phyloP scores from a whole-genome alignment of 35 echinoderm and acorn worm species.

The Diadema setosum region DNA sequence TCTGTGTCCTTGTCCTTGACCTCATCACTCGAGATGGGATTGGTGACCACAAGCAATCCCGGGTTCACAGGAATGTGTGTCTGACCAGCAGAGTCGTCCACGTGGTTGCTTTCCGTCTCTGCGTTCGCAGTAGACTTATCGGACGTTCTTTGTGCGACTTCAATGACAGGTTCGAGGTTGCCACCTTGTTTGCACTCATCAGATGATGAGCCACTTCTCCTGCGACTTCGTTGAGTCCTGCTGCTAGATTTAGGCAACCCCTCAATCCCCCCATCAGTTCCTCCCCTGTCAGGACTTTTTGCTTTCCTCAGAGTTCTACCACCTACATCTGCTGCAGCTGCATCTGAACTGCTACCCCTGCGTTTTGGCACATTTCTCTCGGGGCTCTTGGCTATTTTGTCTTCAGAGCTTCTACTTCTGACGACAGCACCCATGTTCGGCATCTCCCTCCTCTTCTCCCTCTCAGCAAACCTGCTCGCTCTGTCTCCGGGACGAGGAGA shows the following conservation, averaged over 20 bases:
- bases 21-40: no score
- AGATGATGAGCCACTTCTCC: background rate
- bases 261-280: background rate
- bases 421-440: background rate
- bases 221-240: background rate
- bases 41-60: no score
- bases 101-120: no score
- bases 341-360: background rate
- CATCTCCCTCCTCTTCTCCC: slow-evolving; percentile 13
- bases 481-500: slow-evolving; percentile 33
- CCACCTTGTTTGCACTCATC: background rate
- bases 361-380: background rate
- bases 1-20: no score
- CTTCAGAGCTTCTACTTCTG: background rate
- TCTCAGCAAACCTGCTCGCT: slow-evolving; percentile 8
- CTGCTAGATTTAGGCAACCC: background rate
- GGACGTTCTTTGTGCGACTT: no score
- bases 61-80: no score
- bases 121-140: no score
- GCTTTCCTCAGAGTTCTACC: background rate
- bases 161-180: background rate
- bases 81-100: no score
- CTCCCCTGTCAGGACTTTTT: background rate
- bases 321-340: background rate
- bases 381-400: background rate